A percentile compares a stretch with the other conserved stretches of the same genome.
phyloP scores from a whole-genome alignment of 2,797 vertebrate species.

The Paguma larvata region DNA sequence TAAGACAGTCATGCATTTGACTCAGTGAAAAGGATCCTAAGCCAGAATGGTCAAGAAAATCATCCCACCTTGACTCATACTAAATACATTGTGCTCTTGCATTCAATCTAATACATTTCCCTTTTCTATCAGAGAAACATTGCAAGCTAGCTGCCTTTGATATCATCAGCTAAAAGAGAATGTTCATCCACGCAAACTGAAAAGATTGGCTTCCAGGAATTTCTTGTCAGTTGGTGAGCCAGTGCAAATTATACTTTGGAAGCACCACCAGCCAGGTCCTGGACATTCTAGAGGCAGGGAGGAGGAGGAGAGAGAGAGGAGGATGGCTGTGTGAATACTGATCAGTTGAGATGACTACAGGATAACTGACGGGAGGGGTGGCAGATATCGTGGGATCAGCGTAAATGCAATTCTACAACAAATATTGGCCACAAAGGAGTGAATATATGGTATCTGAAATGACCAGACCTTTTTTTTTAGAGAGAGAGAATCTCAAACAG shows the following conservation, averaged over 20 bases:
- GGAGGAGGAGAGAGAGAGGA: background rate
- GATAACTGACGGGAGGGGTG: too few species aligned
- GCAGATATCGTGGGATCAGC: background rate
- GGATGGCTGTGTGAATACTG: too few species aligned
- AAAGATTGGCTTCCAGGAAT: background rate
- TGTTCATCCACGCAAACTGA: background rate
- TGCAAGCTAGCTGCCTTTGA: background rate
- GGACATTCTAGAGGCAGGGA: background rate
- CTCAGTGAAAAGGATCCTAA: background rate
- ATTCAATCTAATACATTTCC: background rate
- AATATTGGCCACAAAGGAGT: background rate
- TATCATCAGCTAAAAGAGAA: background rate
- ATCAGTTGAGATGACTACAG: background rate
- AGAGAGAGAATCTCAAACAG: too few species aligned
- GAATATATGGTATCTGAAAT: background rate
- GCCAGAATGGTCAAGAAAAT: background rate
- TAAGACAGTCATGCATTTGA: background rate
- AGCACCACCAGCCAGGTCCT: background rate
- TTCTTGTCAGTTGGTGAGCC: background rate
- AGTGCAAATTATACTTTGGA: background rate
- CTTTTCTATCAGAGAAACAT: background rate
- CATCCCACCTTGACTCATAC: background rate
- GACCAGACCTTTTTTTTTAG: background rate
- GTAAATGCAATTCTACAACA: background rate
- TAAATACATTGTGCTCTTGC: background rate